Evolutionary conservation across 2,888 invertebrate genomes (phyloP).

Genomic region (Emmelina monodactyla): DNA sequence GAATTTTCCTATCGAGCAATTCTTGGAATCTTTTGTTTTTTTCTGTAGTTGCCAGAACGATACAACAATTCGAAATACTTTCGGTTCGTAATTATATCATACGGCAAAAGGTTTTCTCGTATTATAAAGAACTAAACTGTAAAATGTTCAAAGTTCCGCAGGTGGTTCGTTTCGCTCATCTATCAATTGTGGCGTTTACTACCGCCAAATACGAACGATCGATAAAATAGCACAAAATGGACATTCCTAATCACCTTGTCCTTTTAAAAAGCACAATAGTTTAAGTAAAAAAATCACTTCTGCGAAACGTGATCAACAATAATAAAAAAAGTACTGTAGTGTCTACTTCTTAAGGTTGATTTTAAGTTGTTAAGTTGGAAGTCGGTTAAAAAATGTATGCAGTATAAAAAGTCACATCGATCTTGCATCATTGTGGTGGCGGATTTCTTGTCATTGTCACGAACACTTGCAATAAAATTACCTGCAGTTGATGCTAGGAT

Average conservation of each 20-base stretch:
- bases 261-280: slow-evolving; percentile 51
- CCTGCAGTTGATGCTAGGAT: not conserved
- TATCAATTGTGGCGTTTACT: slow-evolving; percentile 55
- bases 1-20: slow-evolving; percentile 30
- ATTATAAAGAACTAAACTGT: slow-evolving; percentile 11
- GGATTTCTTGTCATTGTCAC: not conserved
- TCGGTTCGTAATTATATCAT: too few relatives aligned
- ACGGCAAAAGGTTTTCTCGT: too few relatives aligned
- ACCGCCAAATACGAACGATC: slow-evolving; percentile 26
- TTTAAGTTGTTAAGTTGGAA: not conserved
- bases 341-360: too few relatives aligned
- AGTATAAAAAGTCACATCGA: slow-evolving; percentile 39
- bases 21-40: slow-evolving; percentile 40
- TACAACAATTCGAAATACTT: too few relatives aligned
- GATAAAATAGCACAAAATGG: slow-evolving; percentile 49
- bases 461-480: not conserved
- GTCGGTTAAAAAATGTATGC: slow-evolving; percentile 23
- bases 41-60: too few relatives aligned
- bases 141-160: slow-evolving; percentile 21
- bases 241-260: slow-evolving; percentile 57
- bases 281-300: slow-evolving; percentile 29
- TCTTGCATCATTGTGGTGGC: slow-evolving; percentile 35
- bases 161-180: slow-evolving; percentile 39
- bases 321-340: too few relatives aligned
- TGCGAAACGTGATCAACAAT: slow-evolving; percentile 20